These are phyloP conservation scores for Diadumene lineata DNA, from an alignment of 92 coral and sea anemone species.

Conservation along the genomic window DNA sequence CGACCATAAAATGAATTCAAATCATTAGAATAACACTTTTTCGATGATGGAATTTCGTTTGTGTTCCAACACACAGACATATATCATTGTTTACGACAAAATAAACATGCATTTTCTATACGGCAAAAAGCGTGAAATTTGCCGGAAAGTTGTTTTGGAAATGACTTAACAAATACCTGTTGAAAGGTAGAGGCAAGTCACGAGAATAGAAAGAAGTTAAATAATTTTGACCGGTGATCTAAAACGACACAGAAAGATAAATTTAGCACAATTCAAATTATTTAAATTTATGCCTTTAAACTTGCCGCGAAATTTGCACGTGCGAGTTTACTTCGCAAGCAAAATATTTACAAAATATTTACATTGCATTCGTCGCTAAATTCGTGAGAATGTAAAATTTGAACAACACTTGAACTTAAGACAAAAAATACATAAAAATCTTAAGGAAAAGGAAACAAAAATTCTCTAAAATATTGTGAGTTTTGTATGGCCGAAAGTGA, in stretches of 20 bases:
- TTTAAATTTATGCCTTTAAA: neutral
- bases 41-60: too few species aligned
- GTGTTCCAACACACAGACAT: too few species aligned
- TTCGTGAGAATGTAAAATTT: too few species aligned
- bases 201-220: neutral
- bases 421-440: too few species aligned
- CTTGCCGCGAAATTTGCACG: slow-evolving; percentile 6
- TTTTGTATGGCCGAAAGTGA: too few species aligned
- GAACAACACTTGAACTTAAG: too few species aligned
- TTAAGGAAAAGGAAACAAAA: too few species aligned
- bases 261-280: neutral
- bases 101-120: neutral
- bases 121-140: neutral
- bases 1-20: too few species aligned
- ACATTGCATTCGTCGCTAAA: neutral
- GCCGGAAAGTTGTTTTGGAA: slow-evolving; percentile 4
- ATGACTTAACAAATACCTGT: slow-evolving; percentile 25
- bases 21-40: too few species aligned
- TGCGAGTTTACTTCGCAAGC: neutral
- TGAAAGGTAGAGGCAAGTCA: neutral
- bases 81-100: neutral
- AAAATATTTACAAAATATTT: neutral
- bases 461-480: too few species aligned
- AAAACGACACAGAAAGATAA: neutral
- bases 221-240: slow-evolving; percentile 17